Base-by-base conservation (phyloP, 2,113 vertebrate species). In the Eulemur macaco region DNA sequence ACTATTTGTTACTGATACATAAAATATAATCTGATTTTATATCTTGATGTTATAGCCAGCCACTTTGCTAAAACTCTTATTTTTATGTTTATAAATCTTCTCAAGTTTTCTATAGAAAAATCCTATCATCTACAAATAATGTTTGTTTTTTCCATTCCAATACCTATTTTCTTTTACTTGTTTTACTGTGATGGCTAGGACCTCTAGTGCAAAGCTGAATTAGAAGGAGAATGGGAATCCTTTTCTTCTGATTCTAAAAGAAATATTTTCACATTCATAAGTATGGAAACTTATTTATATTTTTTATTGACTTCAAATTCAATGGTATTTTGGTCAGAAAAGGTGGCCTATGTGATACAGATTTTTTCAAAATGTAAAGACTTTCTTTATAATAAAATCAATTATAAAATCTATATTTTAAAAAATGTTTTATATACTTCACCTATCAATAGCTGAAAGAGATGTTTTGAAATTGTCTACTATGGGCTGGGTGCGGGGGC, bases 31-130 rank as follows among this genome's bases (percentile, higher is more conserved):
- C 68, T 68, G 8, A 76, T 47, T 85, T 90, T 56, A 60, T 27
- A 73, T 63, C 80, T 84, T 96, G 84, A 73, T 52, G 15, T 88
- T 73, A 56, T 23, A 87, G 47, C 23, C 37, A 76, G 45, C 20
- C 10, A 52, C 86, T 39, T 77, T 97, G 42, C 6, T 78, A 90
- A 83, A 68, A 56, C 45, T 91, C 34, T 60, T 80, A 86, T 85
- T 86, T 88, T 82, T 64, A 68, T 39, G 58, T 89, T 50, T 89
- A 3, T 58, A 91, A 42, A 69, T 78, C 64, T 92, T 92, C 68
- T 45, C 42, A 56, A 68, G 52, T 96, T 92, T 73, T 94, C 78
- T 89, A 31, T 31, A 82, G 74, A 73, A 63, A 92, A 76, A 90
- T 64, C 39, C 39, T 90, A 42, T 82, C 18, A 73, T n/a, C 23